phyloP scores from a whole-genome alignment of 2,113 vertebrate genomes.

The Heterochromis multidens region DNA sequence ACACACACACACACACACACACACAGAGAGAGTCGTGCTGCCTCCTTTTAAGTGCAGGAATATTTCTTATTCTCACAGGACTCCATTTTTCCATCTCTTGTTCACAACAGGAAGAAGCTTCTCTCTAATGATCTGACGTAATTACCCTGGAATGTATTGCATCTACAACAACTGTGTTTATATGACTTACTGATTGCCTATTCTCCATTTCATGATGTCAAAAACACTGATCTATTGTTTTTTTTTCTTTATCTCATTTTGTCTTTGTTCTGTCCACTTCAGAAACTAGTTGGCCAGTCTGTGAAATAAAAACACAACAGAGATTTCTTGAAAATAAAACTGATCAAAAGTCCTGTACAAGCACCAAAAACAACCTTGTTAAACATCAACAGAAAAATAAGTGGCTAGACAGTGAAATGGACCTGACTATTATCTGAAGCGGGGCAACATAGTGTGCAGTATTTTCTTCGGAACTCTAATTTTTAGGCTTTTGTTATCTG shows the following conservation, averaged over 20 bases:
- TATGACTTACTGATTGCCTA: background rate
- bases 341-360: background rate
- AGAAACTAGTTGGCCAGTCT: background rate
- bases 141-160: conserved; percentile 7
- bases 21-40: background rate
- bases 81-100: conserved; percentile 22
- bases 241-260: background rate
- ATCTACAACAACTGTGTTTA: background rate
- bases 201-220: background rate
- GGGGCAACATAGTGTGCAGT: background rate
- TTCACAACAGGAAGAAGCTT: conserved; percentile 49
- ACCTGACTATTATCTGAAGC: background rate
- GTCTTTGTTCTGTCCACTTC: background rate
- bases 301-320: rapidly evolving
- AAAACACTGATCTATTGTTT: rapidly evolving
- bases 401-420: no score
- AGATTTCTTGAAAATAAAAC: background rate
- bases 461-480: no score
- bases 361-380: background rate
- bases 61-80: conserved; percentile 22
- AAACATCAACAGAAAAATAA: background rate
- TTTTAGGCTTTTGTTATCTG: no score
- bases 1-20: background rate
- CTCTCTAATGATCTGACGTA: conserved; percentile 16
- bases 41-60: conserved; percentile 15